These are phyloP conservation scores for Mormyrops boulengeri DNA, from an alignment of 2,797 vertebrate species.

Conservation along the genomic window DNA sequence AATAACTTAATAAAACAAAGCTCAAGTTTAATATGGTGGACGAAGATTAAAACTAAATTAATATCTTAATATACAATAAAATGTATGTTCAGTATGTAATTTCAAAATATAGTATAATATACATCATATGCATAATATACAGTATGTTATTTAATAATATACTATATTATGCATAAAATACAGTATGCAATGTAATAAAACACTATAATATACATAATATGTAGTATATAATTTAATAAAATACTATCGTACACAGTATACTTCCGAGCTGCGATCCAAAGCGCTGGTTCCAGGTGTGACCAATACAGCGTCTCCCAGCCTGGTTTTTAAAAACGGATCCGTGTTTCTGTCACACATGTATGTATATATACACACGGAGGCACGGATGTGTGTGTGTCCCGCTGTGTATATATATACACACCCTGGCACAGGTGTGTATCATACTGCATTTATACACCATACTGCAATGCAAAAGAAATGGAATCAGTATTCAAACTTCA, in stretches of 20 bases:
- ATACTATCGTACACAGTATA: not conserved
- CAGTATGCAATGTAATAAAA: not conserved
- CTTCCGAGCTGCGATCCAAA: not conserved
- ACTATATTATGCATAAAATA: not conserved
- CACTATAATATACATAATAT: not conserved
- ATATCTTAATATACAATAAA: not conserved
- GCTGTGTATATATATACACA: not conserved
- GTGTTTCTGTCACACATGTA: not conserved
- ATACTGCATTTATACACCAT: not conserved
- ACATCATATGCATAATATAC: not conserved
- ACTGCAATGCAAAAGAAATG: not conserved
- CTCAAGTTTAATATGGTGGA: not conserved
- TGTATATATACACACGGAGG: not conserved
- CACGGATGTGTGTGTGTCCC: too few species aligned
- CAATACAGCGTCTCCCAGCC: not conserved
- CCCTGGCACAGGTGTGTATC: not conserved
- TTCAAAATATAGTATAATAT: not conserved
- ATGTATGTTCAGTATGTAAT: not conserved
- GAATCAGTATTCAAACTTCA: not conserved
- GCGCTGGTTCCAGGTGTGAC: not conserved
- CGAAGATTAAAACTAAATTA: not conserved
- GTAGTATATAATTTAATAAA: too few species aligned
- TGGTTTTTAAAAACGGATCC: not conserved
- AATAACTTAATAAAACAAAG: not conserved
- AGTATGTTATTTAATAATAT: not conserved